Evolutionary conservation across 2,888 invertebrate species (phyloP).

Genomic region (Lysandra coridon): DNA sequence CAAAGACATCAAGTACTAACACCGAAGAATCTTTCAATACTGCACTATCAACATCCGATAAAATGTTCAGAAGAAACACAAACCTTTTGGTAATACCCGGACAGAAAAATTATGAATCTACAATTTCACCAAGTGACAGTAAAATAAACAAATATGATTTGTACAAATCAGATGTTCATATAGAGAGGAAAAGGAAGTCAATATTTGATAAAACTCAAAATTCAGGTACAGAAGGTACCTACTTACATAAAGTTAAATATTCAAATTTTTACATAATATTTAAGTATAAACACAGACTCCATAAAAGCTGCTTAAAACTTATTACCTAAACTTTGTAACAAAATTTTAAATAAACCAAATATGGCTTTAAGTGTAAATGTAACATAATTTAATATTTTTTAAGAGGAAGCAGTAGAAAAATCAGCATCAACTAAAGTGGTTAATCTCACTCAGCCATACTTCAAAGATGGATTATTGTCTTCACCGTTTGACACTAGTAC

Average conservation of each 20-base stretch:
- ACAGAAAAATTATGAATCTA: constrained; percentile 46
- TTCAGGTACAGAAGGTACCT: constrained; percentile 9
- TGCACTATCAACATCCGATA: constrained; percentile 47
- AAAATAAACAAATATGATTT: constrained; percentile 45
- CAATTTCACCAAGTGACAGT: constrained; percentile 45
- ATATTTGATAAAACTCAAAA: constrained; percentile 47
- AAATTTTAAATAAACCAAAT: no score
- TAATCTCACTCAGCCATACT: constrained; percentile 61
- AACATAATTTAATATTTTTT: constrained; percentile 42
- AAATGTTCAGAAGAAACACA: constrained; percentile 47
- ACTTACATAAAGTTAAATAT: constrained; percentile 28
- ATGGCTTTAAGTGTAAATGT: no score
- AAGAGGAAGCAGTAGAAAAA: constrained; percentile 47
- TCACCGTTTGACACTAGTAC: constrained; percentile 89
- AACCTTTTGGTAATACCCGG: constrained; percentile 49
- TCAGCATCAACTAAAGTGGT: constrained; percentile 58
- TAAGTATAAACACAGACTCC: constrained; percentile 30
- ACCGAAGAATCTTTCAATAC: constrained; percentile 48
- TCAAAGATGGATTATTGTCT: constrained; percentile 55
- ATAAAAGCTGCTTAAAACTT: constrained; percentile 17
- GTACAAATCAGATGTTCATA: constrained; percentile 48
- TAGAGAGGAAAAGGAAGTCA: constrained; percentile 56
- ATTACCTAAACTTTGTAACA: no score
- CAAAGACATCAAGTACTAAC: constrained; percentile 44
- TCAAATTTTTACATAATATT: constrained; percentile 25